Base-by-base conservation (phyloP, 2,888 invertebrate species). In the Acleris holmiana region DNA sequence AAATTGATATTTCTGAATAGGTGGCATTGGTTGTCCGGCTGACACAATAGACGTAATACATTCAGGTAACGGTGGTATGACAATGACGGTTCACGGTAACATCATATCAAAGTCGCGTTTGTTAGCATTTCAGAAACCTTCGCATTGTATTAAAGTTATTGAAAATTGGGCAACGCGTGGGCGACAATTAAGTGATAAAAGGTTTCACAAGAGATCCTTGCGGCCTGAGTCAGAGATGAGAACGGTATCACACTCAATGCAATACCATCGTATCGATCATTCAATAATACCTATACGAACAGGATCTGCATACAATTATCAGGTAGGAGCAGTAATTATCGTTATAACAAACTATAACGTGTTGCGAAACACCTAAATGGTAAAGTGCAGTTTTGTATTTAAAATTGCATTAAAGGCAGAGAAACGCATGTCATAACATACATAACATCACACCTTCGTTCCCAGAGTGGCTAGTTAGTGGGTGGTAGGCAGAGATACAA, bases 21-120 rank as follows among this genome's bases (percentile, higher is more conserved):
- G 69, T 72, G 75, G 71, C 76, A 76, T 73, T 72, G 75, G 59
- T 69, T 69, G 60, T 63, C 71, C 70, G 70, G 69, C 58, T 69
- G 67, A 68, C 72, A 70, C 72, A 75, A 73, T 76, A 68, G 62
- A 64, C 53, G 21, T 50, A 51, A 35, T 25, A 17, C 41, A 54
- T 53, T 58, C 62, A 67, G 53, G 61, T 64, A 59, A 64, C 66
- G 57, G 66, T 66, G 35, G 64, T 55, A 57, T 69, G 67, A 73
- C 69, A 75, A 73, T 71, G 66, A 67, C 68, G 67, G 71, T 68
- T 67, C 67, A 69, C 60, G 62, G 66, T 69, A 68, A 68, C 67
- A 69, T 61, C 63, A 44, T 59, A 79, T 76, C 82, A 84, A 86
- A 83, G 80, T 80, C 81, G 77, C 71, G 78, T 80, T 76, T 76